These are phyloP conservation scores for Ophioninae sp. DNA, from an alignment of 2,888 invertebrate species.

Conservation along the genomic window DNA sequence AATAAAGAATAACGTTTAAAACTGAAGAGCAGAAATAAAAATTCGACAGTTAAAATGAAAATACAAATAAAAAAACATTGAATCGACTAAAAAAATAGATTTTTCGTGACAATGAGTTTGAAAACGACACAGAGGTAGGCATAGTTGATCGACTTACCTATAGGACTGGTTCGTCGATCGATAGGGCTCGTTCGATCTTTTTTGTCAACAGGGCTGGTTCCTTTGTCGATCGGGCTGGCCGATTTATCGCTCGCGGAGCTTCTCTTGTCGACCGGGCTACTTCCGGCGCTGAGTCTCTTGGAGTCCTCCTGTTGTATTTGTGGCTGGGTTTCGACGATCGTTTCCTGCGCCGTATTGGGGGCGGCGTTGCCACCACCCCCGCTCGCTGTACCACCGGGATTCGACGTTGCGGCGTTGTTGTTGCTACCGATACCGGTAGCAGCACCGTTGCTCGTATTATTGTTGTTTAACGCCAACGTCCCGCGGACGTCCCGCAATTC, in stretches of 20 bases:
- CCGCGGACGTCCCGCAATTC: conserved; percentile 83
- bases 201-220: conserved; percentile 76
- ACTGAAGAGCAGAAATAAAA: too few relatives aligned
- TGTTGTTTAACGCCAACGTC: conserved; percentile 75
- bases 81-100: too few relatives aligned
- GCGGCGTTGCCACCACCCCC: conserved; percentile 65
- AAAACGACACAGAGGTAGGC: neutral
- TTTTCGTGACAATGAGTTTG: too few relatives aligned
- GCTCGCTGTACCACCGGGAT: conserved; percentile 67
- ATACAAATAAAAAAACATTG: too few relatives aligned
- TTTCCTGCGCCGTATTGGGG: conserved; percentile 73
- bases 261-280: conserved; percentile 78
- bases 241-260: conserved; percentile 79
- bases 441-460: conserved; percentile 68
- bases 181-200: conserved; percentile 73
- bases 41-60: too few relatives aligned
- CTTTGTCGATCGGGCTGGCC: conserved; percentile 82
- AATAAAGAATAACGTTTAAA: too few relatives aligned
- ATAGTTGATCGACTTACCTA: conserved; percentile 63
- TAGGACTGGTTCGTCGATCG: conserved; percentile 72
- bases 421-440: conserved; percentile 79
- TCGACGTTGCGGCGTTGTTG: conserved; percentile 69
- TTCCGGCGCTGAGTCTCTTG: conserved; percentile 76
- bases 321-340: conserved; percentile 66
- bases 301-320: conserved; percentile 68